Evolutionary conservation across 2,113 vertebrate genomes (phyloP).

Genomic region (Halcyon malimbica): DNA sequence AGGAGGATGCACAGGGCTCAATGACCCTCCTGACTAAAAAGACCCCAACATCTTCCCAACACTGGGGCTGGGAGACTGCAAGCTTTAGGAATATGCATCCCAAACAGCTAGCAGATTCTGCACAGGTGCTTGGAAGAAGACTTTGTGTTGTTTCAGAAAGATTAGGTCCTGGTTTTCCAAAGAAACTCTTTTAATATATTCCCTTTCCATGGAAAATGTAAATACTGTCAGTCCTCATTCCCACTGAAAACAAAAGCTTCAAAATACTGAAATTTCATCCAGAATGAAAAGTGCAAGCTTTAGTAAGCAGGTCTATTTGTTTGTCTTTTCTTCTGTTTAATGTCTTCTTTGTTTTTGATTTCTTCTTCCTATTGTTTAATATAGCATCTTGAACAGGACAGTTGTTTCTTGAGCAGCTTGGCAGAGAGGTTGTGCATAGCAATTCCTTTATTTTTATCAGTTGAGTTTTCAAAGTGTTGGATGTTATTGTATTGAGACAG

Average conservation of each 20-base stretch:
- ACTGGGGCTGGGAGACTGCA: not conserved
- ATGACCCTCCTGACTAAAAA: not conserved
- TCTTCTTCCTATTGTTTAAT: not conserved
- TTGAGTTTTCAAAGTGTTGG: not conserved
- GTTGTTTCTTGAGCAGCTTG: not conserved
- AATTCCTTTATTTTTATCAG: not conserved
- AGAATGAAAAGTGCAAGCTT: not conserved
- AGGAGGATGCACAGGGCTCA: fast-evolving
- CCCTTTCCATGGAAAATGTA: not conserved
- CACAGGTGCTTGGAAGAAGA: not conserved
- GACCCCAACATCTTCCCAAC: fast-evolving
- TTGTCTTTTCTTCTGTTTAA: not conserved
- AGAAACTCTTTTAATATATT: not conserved
- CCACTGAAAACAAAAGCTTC: not conserved
- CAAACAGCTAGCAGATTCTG: not conserved
- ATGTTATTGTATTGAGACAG: not conserved
- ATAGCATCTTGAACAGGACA: not conserved
- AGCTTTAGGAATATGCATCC: fast-evolving
- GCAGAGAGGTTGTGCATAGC: not conserved
- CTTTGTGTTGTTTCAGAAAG: not conserved
- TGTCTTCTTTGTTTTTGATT: not conserved
- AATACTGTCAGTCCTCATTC: not conserved
- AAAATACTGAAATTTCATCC: not conserved
- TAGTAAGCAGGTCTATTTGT: not conserved
- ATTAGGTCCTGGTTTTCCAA: not conserved